A percentile compares a stretch with the other conserved stretches of the same genome.
These are phyloP conservation scores for Chrysogorgia sp. DNA, from an alignment of 92 coral and sea anemone species.

Conservation along the genomic window DNA sequence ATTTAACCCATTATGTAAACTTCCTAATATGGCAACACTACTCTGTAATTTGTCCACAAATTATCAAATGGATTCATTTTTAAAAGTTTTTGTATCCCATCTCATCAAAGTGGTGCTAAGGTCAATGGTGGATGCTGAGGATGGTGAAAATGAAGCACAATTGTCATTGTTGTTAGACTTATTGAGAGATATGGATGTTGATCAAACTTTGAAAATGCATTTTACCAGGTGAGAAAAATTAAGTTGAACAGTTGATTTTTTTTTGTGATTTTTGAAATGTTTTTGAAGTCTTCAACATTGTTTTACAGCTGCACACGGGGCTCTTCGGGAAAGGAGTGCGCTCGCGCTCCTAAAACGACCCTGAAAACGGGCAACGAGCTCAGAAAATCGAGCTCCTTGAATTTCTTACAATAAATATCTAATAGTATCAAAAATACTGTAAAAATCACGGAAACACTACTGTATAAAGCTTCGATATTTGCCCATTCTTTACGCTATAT, in stretches of 20 bases:
- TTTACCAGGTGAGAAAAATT: conserved; percentile 23
- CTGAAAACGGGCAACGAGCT: too few relatives aligned
- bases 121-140: neutral
- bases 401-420: too few relatives aligned
- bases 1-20: conserved; percentile 61
- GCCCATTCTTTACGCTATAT: too few relatives aligned
- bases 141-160: neutral
- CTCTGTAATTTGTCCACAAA: conserved; percentile 56
- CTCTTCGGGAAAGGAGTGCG: too few relatives aligned
- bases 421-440: too few relatives aligned
- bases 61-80: conserved; percentile 65
- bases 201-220: neutral
- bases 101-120: conserved; percentile 37
- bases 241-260: neutral
- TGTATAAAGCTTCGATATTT: too few relatives aligned
- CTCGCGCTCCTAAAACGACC: too few relatives aligned
- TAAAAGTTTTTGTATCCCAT: conserved; percentile 75
- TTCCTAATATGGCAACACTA: conserved; percentile 58
- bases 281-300: too few relatives aligned
- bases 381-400: too few relatives aligned
- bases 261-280: neutral
- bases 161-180: conserved; percentile 8
- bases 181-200: conserved; percentile 31
- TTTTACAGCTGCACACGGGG: too few relatives aligned
- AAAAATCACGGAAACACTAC: too few relatives aligned